phyloP scores from a whole-genome alignment of 2,113 vertebrate genomes.

The Notiomystis cincta region DNA sequence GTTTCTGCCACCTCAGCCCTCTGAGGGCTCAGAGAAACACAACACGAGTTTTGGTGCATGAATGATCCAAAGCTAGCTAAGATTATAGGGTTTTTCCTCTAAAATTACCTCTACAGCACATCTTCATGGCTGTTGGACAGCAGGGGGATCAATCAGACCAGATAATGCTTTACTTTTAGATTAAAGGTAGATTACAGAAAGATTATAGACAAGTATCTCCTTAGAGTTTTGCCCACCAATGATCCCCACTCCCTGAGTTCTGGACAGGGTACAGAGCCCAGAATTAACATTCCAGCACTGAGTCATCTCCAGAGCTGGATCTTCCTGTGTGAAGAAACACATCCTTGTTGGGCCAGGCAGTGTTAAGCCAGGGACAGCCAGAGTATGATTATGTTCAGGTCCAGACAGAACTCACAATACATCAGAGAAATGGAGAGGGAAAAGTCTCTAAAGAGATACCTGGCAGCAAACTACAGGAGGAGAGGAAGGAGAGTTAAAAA shows the following conservation, averaged over 20 bases:
- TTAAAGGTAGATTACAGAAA: neutral
- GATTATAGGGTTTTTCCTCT: neutral
- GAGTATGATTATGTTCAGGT: rapidly evolving
- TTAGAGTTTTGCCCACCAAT: neutral
- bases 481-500: neutral
- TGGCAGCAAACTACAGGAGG: neutral
- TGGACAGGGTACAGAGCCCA: neutral
- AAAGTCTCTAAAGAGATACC: neutral
- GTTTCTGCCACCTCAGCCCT: neutral
- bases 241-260: neutral
- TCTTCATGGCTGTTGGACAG: neutral
- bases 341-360: neutral
- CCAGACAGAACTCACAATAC: neutral
- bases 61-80: neutral
- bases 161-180: neutral
- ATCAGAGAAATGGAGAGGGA: neutral
- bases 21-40: neutral
- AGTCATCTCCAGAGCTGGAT: neutral
- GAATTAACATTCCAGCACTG: neutral
- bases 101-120: neutral
- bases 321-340: neutral
- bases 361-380: neutral
- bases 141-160: neutral
- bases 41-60: rapidly evolving
- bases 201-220: neutral